phyloP scores from a whole-genome alignment of 2,888 invertebrate genomes.

The Nasonovia ribisnigri region DNA sequence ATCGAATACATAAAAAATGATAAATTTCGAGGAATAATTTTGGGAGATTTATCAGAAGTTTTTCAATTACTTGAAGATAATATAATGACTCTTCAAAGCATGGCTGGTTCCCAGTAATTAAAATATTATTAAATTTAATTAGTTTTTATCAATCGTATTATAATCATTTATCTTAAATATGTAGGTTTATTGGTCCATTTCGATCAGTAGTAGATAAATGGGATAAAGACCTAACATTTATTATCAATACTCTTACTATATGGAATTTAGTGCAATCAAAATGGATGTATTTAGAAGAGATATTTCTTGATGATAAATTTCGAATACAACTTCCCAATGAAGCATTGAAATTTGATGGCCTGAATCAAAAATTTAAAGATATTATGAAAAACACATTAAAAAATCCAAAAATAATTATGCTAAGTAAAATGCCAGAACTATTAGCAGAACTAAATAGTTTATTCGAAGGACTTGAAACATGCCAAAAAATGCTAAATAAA shows the following conservation, averaged over 20 bases:
- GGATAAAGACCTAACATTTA: slow-evolving; percentile 84
- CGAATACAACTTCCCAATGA: slow-evolving; percentile 88
- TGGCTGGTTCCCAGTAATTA: slow-evolving; percentile 84
- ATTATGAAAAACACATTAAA: slow-evolving; percentile 89
- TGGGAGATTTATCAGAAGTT: slow-evolving; percentile 88
- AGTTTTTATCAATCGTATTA: background rate
- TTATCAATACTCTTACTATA: slow-evolving; percentile 88
- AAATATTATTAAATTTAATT: background rate
- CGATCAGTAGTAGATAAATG: slow-evolving; percentile 84
- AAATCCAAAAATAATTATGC: slow-evolving; percentile 82
- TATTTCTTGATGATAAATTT: slow-evolving; percentile 92
- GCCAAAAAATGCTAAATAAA: slow-evolving; percentile 92
- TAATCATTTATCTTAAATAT: slow-evolving; percentile 57
- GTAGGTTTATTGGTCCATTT: slow-evolving; percentile 90
- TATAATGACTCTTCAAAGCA: slow-evolving; percentile 89
- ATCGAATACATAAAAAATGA: slow-evolving; percentile 76
- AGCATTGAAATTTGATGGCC: slow-evolving; percentile 90
- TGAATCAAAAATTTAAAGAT: slow-evolving; percentile 84
- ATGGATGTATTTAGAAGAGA: slow-evolving; percentile 93
- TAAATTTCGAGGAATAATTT: slow-evolving; percentile 84
- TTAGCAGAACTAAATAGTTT: slow-evolving; percentile 82
- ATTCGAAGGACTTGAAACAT: slow-evolving; percentile 83
- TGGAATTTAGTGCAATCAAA: slow-evolving; percentile 90
- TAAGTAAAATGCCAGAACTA: slow-evolving; percentile 82
- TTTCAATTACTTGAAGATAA: slow-evolving; percentile 87